Percentiles rank a stretch among this genome's conserved stretches.
Conservation (phyloP, 2,888 invertebrate species). For the Eucera pruinosa region DNA sequence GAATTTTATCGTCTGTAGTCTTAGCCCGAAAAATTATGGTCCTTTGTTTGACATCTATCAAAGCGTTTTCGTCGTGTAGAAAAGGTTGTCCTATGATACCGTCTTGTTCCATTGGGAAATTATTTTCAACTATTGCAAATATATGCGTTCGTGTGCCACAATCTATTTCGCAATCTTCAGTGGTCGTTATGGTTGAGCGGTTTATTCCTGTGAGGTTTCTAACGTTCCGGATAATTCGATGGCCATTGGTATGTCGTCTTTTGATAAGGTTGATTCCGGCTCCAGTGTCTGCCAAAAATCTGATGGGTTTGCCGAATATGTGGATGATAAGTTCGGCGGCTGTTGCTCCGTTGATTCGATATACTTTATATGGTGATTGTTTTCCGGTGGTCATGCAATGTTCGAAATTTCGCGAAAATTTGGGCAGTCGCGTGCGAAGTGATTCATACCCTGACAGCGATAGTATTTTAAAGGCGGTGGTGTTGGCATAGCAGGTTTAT, state of each 20-base stretch:
- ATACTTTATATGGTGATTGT: no score
- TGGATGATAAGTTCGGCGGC: no score
- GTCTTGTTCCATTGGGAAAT: neutral
- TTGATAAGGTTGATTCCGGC: neutral
- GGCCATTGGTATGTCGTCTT: neutral
- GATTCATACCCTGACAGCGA: neutral
- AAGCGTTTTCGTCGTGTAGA: no score
- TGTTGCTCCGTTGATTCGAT: no score
- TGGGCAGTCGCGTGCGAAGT: neutral
- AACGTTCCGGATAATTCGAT: neutral
- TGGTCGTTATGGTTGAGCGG: neutral
- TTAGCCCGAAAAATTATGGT: conserved; percentile 1
- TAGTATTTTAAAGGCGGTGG: neutral
- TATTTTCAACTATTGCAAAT: no score
- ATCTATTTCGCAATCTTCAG: neutral
- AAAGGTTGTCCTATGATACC: neutral
- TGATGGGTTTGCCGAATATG: neutral
- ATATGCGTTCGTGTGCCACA: neutral
- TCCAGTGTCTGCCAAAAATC: conserved; percentile 2
- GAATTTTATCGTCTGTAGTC: neutral
- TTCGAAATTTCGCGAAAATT: neutral
- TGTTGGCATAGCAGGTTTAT: neutral
- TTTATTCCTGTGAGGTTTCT: neutral
- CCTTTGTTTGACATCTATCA: neutral
- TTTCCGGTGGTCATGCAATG: neutral